Evolutionary conservation across 2,113 vertebrate genomes (phyloP).

Genomic region (Centropristis striata): DNA sequence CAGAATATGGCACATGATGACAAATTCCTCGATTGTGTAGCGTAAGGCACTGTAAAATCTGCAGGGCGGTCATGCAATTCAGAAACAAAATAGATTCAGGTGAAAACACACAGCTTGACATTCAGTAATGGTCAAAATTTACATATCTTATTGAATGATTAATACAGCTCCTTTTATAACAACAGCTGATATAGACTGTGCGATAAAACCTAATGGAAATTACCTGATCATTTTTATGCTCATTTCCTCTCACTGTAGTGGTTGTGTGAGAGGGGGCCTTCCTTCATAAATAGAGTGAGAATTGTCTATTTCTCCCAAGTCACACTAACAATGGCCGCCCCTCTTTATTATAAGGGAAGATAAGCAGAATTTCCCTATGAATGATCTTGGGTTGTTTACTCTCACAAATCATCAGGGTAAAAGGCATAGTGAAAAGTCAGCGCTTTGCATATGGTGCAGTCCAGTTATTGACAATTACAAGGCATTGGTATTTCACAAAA

Average conservation of each 20-base stretch:
- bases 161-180: constrained; percentile 48
- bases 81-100: constrained; percentile 55
- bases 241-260: constrained; percentile 51
- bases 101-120: constrained; percentile 70
- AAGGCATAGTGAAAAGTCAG: constrained; percentile 51
- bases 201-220: constrained; percentile 68
- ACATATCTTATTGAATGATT: constrained; percentile 75
- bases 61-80: constrained; percentile 34
- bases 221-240: constrained; percentile 56
- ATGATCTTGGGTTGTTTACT: constrained; percentile 73
- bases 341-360: constrained; percentile 57
- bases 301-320: constrained; percentile 58
- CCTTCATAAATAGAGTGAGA: constrained; percentile 56
- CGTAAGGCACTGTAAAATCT: constrained; percentile 42
- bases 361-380: constrained; percentile 79
- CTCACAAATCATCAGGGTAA: constrained; percentile 59
- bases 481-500: constrained; percentile 51
- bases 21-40: constrained; percentile 10
- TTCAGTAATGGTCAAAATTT: constrained; percentile 83
- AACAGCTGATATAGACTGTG: constrained; percentile 45
- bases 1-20: constrained; percentile 14
- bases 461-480: constrained; percentile 50
- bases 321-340: constrained; percentile 68
- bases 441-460: constrained; percentile 52
- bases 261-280: constrained; percentile 47